These are phyloP conservation scores for Ceyx margarethae DNA, from an alignment of 2,113 vertebrate genomes.

Conservation along the genomic window DNA sequence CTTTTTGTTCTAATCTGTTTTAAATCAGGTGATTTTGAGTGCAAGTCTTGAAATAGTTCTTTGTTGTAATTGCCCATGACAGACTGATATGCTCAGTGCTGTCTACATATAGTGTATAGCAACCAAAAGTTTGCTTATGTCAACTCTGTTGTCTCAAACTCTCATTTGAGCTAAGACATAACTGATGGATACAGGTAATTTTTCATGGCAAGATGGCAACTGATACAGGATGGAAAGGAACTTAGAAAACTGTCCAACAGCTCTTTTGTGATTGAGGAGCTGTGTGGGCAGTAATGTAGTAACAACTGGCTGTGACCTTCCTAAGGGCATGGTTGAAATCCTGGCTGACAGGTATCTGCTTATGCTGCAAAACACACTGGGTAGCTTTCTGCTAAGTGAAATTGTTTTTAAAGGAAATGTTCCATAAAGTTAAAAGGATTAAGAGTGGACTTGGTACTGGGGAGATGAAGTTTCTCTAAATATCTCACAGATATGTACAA, in stretches of 20 bases:
- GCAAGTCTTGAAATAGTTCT: background rate
- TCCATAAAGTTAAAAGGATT: background rate
- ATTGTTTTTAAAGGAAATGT: background rate
- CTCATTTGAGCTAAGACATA: background rate
- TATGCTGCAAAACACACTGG: background rate
- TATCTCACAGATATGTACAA: background rate
- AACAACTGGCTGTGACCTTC: background rate
- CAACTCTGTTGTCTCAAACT: background rate
- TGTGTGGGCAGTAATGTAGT: background rate
- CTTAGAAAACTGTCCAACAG: background rate
- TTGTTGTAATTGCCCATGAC: background rate
- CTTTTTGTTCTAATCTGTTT: background rate
- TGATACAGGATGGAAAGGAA: background rate
- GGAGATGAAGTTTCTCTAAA: background rate
- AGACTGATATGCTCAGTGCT: background rate
- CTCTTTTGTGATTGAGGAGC: background rate
- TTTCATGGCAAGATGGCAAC: background rate
- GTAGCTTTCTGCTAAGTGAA: background rate
- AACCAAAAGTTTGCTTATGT: background rate
- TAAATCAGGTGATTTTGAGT: background rate
- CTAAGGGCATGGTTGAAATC: background rate
- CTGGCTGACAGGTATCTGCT: background rate
- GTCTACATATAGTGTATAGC: rapidly evolving
- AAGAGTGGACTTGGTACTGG: background rate
- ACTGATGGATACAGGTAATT: background rate